Conservation (phyloP, 2,113 vertebrate species). For the Trematomus loennbergii region DNA sequence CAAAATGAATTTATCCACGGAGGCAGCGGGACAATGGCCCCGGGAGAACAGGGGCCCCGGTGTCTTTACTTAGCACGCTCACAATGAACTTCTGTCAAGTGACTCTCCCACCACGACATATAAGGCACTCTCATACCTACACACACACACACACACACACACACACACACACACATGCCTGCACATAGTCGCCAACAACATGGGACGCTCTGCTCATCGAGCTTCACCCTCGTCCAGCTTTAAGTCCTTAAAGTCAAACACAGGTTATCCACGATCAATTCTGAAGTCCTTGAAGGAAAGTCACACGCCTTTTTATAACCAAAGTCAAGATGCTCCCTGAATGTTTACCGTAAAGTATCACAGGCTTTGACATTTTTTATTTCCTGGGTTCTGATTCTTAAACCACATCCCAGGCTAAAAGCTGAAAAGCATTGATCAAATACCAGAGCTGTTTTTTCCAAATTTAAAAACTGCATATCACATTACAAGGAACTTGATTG, state of each 20-base stretch:
- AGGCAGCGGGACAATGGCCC: slow-evolving; percentile 80
- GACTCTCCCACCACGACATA: slow-evolving; percentile 70
- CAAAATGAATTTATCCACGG: slow-evolving; percentile 97
- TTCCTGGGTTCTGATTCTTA: neutral
- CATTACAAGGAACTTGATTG: too few relatives aligned
- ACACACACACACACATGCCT: slow-evolving; percentile 58
- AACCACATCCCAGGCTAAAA: neutral
- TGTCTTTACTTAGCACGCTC: slow-evolving; percentile 76
- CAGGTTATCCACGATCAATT: too few relatives aligned
- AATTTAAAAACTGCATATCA: too few relatives aligned
- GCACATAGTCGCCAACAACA: too few relatives aligned
- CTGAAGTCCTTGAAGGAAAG: too few relatives aligned
- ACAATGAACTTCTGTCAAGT: slow-evolving; percentile 82
- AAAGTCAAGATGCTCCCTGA: slow-evolving; percentile 19
- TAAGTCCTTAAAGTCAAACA: neutral
- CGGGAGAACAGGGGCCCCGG: slow-evolving; percentile 69
- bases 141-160: too few relatives aligned
- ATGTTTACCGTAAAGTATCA: neutral
- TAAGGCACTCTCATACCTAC: slow-evolving; percentile 60
- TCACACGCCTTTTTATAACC: slow-evolving; percentile 8
- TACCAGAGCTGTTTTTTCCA: too few relatives aligned
- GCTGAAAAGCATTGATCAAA: neutral
- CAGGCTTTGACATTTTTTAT: neutral
- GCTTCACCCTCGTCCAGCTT: too few relatives aligned
- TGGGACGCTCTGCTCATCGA: too few relatives aligned